Base-by-base conservation (phyloP, 2,113 vertebrate genomes). In the Caloenas nicobarica region DNA sequence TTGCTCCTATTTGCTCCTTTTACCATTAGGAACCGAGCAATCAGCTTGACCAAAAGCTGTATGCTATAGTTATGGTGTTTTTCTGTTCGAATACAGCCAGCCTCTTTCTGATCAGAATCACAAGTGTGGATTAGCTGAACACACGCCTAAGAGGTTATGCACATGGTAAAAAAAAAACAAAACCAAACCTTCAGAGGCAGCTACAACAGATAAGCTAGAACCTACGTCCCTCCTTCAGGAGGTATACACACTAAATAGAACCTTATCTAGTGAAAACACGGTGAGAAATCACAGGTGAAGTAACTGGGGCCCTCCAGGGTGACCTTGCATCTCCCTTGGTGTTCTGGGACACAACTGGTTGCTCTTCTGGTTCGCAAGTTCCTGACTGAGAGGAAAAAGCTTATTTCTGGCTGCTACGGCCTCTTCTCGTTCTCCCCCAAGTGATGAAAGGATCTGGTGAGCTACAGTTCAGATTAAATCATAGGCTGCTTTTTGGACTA, bases 241-340 rank as follows among this genome's bases (percentile, higher is more conserved):
- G 23, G 40, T 33, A 57, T 5, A 94, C 44, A 73, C 80, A 91
- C 77, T 42, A 88, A 86, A 23, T 11, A 50, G 15, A 50, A 54
- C 25, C 10, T 92, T 94, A 90, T 88, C 88, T 94, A 21, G 51
- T 46, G 60, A 71, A 82, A 91, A 54, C 36, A 80, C 24, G 8
- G 2, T 40, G 40, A 69, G 38, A 60, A 89, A 21, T 82, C 76
- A 86, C 50, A 69, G 54, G 85, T 10, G 54, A 90, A 58, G n/a
- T 1, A 61, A 31, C 85, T 58, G 61, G 62, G 48, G 33, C 61
- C 88, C 81, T 69, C 53, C 61, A 76, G 40, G 74, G 58, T 69
- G 62, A 91, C 62, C 50, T 80, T 38, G 51, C 36, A 91, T 70
- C 62, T 57, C 68, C 46, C 16, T 53, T 13, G 16, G 13, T 68